Conservation (phyloP, 2,888 invertebrate genomes). For the Ormyrus labotus region DNA sequence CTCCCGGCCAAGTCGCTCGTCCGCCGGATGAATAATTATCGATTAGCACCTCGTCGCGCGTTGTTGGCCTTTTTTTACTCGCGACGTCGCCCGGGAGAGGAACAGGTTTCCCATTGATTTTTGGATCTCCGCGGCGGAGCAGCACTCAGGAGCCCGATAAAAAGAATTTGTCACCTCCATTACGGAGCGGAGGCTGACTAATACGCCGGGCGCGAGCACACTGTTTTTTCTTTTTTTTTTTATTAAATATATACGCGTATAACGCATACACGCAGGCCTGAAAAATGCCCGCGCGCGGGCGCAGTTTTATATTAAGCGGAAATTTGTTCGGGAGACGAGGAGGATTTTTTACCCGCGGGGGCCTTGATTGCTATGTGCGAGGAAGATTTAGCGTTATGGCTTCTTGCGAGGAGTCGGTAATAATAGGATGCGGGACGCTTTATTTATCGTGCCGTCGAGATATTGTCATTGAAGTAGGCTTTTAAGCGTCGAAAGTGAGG, state of each 20-base stretch:
- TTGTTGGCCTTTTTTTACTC: constrained; percentile 18
- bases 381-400: too few relatives aligned
- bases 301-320: neutral
- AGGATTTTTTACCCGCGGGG: neutral
- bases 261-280: neutral
- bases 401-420: too few relatives aligned
- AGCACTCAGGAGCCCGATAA: constrained; percentile 51
- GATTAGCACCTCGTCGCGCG: constrained; percentile 63
- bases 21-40: constrained; percentile 71
- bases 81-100: constrained; percentile 4
- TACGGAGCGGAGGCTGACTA: constrained; percentile 41
- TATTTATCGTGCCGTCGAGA: too few relatives aligned
- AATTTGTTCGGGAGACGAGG: constrained; percentile 1
- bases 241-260: neutral
- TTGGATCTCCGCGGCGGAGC: constrained; percentile 29
- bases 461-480: too few relatives aligned
- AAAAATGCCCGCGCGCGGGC: constrained; percentile 8
- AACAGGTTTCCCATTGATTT: constrained; percentile 55
- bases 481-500: too few relatives aligned
- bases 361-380: too few relatives aligned
- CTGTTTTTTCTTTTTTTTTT: constrained; percentile 9
- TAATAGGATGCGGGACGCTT: too few relatives aligned
- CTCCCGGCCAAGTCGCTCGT: constrained; percentile 55
- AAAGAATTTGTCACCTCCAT: constrained; percentile 55
- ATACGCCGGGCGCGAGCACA: constrained; percentile 7